A percentile compares a stretch with the other conserved stretches of the same genome.
phyloP scores from a whole-genome alignment of 2,888 invertebrate genomes.

The Drosophila mimetica region DNA sequence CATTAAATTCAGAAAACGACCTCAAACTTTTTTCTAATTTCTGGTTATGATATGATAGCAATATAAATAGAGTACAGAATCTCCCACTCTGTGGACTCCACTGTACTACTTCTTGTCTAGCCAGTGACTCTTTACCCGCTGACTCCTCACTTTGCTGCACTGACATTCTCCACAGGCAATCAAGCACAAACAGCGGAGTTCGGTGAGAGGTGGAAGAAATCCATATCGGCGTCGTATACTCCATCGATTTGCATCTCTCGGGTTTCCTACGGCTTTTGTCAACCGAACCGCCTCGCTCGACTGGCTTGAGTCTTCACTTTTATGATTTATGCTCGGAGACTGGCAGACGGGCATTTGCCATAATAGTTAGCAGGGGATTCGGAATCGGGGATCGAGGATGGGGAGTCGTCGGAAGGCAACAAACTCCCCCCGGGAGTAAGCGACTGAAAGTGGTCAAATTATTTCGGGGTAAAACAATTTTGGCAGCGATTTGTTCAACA shows the following conservation, averaged over 20 bases:
- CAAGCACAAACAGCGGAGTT: slow-evolving; percentile 25
- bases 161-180: slow-evolving; percentile 57
- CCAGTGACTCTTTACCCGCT: slow-evolving; percentile 1
- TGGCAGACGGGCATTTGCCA: slow-evolving; percentile 30
- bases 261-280: slow-evolving; percentile 59
- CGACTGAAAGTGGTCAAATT: slow-evolving; percentile 38
- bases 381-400: background rate
- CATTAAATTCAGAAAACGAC: too few species aligned
- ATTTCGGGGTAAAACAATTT: slow-evolving; percentile 23
- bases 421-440: slow-evolving; percentile 14
- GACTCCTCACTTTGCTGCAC: slow-evolving; percentile 50
- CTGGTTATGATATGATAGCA: too few species aligned
- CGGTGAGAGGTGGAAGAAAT: slow-evolving; percentile 6
- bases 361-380: slow-evolving; percentile 56
- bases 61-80: background rate
- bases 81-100: background rate
- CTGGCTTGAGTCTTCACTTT: slow-evolving; percentile 43
- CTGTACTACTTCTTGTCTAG: slow-evolving; percentile 12
- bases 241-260: slow-evolving; percentile 46
- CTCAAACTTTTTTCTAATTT: too few species aligned
- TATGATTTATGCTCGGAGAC: slow-evolving; percentile 45
- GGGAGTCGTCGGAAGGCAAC: background rate
- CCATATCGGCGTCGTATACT: slow-evolving; percentile 17
- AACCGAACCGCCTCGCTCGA: slow-evolving; percentile 48
- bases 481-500: slow-evolving; percentile 59